Percentiles rank a stretch among this genome's conserved stretches.
Conservation (phyloP, 2,113 vertebrate species). For the Procavia capensis region DNA sequence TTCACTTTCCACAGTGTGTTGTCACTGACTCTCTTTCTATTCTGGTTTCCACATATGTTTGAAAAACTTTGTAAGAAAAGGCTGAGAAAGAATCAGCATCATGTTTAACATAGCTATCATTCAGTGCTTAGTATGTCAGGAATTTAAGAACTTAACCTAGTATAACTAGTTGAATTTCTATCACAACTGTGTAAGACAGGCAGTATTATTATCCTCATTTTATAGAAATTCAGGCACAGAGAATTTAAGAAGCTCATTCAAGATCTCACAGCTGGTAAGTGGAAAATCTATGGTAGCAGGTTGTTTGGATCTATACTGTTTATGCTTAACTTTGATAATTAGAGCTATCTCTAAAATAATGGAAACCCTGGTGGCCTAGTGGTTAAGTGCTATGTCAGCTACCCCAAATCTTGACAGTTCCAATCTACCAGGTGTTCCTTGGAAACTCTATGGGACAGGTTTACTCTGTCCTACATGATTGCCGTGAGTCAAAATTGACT, state of each 20-base stretch:
- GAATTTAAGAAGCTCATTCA: background rate
- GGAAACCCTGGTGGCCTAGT: too few relatives aligned
- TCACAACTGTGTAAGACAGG: background rate
- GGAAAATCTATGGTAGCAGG: background rate
- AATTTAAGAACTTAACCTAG: background rate
- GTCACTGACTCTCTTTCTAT: too few relatives aligned
- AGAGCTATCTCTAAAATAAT: background rate
- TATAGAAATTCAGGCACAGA: background rate
- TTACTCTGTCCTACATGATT: too few relatives aligned
- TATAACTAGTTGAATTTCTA: background rate
- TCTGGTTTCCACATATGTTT: background rate
- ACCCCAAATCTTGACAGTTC: too few relatives aligned
- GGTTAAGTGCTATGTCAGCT: too few relatives aligned
- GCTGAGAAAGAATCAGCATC: background rate
- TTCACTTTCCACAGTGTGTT: too few relatives aligned
- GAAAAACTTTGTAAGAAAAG: background rate
- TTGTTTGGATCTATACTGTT: background rate
- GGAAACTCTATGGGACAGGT: too few relatives aligned
- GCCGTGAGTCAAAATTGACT: too few relatives aligned
- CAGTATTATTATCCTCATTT: background rate
- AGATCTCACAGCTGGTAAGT: background rate
- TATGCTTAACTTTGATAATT: background rate
- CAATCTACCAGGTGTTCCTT: too few relatives aligned
- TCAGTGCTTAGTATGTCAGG: background rate
- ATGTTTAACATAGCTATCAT: background rate